Percentiles rank a stretch among this genome's conserved stretches.
phyloP scores from a whole-genome alignment of 2,888 invertebrate species.

The Lasioglossum leucozonium region DNA sequence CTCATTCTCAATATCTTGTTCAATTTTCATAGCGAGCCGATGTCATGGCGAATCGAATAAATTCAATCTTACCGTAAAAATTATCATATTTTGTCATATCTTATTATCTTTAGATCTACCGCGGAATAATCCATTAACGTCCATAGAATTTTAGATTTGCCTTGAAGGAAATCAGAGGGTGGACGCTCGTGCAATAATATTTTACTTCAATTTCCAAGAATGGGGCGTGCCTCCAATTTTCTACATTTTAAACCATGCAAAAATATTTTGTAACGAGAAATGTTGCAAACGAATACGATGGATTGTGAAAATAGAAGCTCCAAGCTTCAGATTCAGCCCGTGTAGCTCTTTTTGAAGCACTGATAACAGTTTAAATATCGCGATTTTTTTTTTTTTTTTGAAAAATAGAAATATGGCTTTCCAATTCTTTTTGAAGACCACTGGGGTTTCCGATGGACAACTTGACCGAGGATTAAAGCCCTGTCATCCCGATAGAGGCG shows the following conservation, averaged over 20 bases:
- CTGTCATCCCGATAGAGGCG: neutral
- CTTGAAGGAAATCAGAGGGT: neutral
- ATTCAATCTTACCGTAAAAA: neutral
- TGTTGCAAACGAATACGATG: neutral
- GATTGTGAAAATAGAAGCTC: neutral
- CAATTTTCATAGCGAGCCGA: neutral
- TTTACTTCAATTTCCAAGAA: neutral
- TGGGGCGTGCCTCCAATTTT: no score
- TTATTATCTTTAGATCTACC: neutral
- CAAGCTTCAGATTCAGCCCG: no score
- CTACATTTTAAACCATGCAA: neutral
- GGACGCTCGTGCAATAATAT: neutral
- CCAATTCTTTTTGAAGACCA: neutral
- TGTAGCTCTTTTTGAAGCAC: neutral
- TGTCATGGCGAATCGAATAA: neutral
- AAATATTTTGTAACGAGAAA: neutral
- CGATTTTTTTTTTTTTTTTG: no score
- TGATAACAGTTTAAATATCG: neutral
- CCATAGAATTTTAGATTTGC: neutral
- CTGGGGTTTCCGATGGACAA: neutral
- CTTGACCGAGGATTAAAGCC: neutral
- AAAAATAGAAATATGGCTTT: neutral
- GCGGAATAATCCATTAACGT: neutral
- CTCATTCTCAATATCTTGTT: neutral
- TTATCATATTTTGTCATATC: neutral